phyloP scores from a whole-genome alignment of 2,113 vertebrate genomes.

The Naja naja region DNA sequence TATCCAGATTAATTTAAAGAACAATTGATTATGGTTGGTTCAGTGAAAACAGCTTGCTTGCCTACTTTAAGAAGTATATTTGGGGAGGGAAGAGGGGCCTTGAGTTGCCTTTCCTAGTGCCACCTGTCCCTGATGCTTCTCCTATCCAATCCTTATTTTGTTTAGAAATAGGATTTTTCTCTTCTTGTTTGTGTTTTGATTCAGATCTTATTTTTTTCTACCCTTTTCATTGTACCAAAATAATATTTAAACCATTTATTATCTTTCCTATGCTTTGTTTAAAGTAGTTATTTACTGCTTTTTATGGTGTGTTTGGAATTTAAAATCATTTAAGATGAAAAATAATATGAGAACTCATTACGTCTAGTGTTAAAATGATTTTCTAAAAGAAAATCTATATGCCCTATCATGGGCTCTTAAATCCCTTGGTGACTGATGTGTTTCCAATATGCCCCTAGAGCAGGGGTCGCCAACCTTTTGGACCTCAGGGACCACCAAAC shows the following conservation, averaged over 20 bases:
- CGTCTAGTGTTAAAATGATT: not conserved
- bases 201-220: not conserved
- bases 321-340: not conserved
- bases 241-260: not conserved
- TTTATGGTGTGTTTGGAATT: not conserved
- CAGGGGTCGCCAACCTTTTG: no score
- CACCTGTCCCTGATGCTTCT: not conserved
- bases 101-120: not conserved
- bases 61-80: not conserved
- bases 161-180: not conserved
- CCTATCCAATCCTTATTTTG: not conserved
- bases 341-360: not conserved
- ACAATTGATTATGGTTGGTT: not conserved
- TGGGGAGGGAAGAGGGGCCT: not conserved
- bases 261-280: not conserved
- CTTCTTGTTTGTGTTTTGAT: not conserved
- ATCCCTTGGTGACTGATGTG: not conserved
- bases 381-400: not conserved
- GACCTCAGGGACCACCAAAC: no score
- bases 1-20: slow-evolving; percentile 8
- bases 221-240: not conserved
- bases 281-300: not conserved
- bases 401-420: not conserved
- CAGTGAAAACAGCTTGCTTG: not conserved
- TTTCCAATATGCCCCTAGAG: not conserved